A percentile compares a stretch with the other conserved stretches of the same genome.
phyloP scores from a whole-genome alignment of 1,140 invertebrate species.

The Cydia fagiglandana region DNA sequence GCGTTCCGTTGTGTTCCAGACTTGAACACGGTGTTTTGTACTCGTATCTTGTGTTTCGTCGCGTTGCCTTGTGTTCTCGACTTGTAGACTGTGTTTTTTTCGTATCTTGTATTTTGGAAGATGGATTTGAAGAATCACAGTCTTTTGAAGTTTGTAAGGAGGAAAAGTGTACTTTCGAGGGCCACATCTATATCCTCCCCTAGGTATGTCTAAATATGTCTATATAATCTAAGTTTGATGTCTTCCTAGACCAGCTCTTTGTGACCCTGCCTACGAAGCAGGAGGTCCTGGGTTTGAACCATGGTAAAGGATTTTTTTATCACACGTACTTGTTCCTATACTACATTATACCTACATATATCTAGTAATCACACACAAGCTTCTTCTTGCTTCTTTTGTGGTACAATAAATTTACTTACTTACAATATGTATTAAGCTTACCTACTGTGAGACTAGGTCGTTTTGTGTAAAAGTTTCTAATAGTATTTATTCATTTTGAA shows the following conservation, averaged over 20 bases:
- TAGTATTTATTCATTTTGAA: no score
- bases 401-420: no score
- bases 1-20: constrained; percentile 35
- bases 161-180: constrained; percentile 51
- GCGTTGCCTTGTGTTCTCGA: background rate
- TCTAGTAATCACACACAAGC: no score
- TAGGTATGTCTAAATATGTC: constrained; percentile 50
- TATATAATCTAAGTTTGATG: background rate
- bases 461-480: no score
- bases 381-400: no score
- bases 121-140: constrained; percentile 72
- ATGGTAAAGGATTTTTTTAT: no score
- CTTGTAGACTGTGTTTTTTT: background rate
- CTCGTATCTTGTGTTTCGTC: no score
- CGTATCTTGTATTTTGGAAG: constrained; percentile 21
- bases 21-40: background rate
- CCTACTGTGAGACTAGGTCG: no score
- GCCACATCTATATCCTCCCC: constrained; percentile 66
- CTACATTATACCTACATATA: no score
- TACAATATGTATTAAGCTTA: no score
- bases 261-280: background rate
- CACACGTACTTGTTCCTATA: no score
- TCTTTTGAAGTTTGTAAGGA: constrained; percentile 57
- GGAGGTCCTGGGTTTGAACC: no score
- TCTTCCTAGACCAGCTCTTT: background rate